Conservation (phyloP, 2,888 invertebrate species). For the Tipula lateralis region DNA sequence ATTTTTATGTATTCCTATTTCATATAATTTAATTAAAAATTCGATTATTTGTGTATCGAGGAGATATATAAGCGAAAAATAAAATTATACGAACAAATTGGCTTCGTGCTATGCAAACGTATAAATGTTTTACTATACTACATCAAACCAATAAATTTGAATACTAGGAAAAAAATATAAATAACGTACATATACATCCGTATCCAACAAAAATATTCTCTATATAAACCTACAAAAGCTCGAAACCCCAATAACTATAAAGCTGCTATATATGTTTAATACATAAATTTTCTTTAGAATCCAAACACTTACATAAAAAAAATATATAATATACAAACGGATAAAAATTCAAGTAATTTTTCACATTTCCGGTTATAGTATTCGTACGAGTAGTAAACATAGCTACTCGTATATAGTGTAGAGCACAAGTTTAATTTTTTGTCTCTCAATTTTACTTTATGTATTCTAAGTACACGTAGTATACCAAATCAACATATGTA, state of each 20-base stretch:
- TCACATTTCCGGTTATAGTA: neutral
- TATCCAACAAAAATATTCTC: neutral
- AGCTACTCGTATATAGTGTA: neutral
- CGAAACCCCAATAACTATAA: neutral
- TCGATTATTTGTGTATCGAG: neutral
- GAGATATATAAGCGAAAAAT: neutral
- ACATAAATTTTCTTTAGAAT: neutral
- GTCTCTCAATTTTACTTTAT: neutral
- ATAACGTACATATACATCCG: neutral
- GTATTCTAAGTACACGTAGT: neutral
- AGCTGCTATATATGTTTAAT: neutral
- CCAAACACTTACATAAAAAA: neutral
- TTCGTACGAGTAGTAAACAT: neutral
- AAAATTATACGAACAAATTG: neutral
- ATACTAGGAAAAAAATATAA: neutral
- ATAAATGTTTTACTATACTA: neutral
- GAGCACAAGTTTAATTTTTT: neutral
- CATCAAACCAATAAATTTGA: slow-evolving; percentile 4
- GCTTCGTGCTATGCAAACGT: neutral
- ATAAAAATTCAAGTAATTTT: neutral
- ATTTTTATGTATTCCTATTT: neutral
- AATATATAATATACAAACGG: neutral
- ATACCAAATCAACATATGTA: neutral
- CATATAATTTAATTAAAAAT: slow-evolving; percentile 3
- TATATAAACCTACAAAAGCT: neutral